Evolutionary conservation across 2,113 vertebrate species (phyloP), one percentile per base, ranked within the genome.

Genomic region (Microcebus tavaratra): DNA sequence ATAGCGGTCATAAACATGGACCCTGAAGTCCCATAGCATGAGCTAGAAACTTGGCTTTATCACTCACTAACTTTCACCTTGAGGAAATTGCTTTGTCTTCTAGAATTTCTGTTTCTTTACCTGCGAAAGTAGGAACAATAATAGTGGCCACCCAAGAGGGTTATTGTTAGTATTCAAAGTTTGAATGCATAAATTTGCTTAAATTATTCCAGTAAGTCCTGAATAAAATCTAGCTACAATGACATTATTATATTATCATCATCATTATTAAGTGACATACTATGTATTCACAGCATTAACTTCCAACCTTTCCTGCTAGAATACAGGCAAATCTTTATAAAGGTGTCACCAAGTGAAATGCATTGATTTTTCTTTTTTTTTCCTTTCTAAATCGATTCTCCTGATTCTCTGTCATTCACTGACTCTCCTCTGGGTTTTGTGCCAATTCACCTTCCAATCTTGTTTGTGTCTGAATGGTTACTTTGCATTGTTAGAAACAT

Each of bases 51-150:
- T 61, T 78, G 45, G 45, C 13, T 79, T 94, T 88, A 78, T 83
- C 20, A 29, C 34, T 81, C 79, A 76, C 18, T 70, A n/a, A 59
- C 10, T 90, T 95, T 92, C 36, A 78, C 34, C 27, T 88, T 75
- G 34, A 93, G 57, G 87, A 95, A 84, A 91, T 53, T 65, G 45
- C 17, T 79, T 86, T 68, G 39, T 8, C 29, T 81, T 29, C 48
- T 79, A 68, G 39, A 80, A 91, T 73, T 63, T 93, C n/a, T 94
- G 14, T 94, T 79, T 88, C 50, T 88, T 96, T 75, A 55, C 85
- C 31, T 89, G 79, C 45, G 94, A 91, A 97, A 93, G 27, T 67
- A 8, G 39, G 8, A 59, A 73, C 59, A 72, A 63, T 78, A 91
- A 78, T 21, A 57, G 10, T 53, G 80, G 48, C 5, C 25, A 61